Evolutionary conservation across 2,797 vertebrate genomes (phyloP).

Genomic region (Rousettus madagascariensis): DNA sequence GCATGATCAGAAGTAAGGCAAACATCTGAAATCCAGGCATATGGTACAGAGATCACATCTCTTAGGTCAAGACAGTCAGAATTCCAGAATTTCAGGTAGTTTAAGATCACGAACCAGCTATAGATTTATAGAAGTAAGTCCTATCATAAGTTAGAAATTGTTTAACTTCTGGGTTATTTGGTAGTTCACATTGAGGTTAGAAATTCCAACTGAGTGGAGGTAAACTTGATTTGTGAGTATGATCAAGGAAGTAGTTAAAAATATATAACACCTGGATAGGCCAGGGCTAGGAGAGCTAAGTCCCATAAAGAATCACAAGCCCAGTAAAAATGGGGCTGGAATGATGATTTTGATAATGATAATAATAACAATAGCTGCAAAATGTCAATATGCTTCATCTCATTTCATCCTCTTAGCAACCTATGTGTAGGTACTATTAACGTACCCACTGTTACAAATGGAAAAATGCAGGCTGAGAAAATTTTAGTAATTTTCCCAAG

Average conservation of each 20-base stretch:
- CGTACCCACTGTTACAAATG: background rate
- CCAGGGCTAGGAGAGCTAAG: background rate
- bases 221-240: background rate
- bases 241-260: background rate
- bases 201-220: background rate
- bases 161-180: background rate
- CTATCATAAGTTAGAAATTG: background rate
- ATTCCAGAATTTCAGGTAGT: background rate
- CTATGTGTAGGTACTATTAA: background rate
- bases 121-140: background rate
- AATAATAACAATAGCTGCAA: background rate
- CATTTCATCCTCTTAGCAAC: background rate
- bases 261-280: background rate
- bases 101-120: background rate
- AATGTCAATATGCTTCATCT: background rate
- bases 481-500: background rate
- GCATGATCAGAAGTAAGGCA: background rate
- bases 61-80: background rate
- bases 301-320: background rate
- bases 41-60: background rate
- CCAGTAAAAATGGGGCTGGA: background rate
- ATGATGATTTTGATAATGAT: background rate
- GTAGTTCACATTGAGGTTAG: background rate
- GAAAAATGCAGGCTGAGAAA: background rate
- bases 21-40: background rate